Evolutionary conservation across 2,113 vertebrate species (phyloP).

Genomic region (Chloebia gouldiae): DNA sequence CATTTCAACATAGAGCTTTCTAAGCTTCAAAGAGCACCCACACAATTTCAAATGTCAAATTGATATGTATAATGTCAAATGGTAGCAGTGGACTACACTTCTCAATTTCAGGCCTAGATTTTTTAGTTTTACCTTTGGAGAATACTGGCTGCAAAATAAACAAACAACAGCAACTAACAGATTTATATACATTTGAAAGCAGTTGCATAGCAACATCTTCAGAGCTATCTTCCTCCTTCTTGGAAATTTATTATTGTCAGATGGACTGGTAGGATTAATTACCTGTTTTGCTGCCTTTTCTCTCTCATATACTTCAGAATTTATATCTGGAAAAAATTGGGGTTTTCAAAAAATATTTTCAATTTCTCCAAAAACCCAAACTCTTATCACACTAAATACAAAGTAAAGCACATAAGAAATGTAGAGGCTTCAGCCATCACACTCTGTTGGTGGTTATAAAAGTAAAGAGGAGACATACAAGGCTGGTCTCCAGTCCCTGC

Average conservation of each 20-base stretch:
- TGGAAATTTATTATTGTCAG: constrained; percentile 11
- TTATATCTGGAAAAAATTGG: neutral
- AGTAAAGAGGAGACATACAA: neutral
- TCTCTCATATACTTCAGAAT: neutral
- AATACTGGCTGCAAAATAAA: neutral
- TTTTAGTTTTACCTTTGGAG: neutral
- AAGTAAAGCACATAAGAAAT: accelerated
- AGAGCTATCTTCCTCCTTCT: neutral
- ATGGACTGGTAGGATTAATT: neutral
- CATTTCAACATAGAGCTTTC: neutral
- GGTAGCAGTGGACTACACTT: neutral
- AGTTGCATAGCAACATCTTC: constrained; percentile 40
- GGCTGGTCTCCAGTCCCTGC: neutral
- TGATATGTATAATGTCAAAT: neutral
- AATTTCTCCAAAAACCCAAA: neutral
- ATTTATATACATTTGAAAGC: neutral
- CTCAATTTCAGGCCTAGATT: neutral
- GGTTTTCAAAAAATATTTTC: neutral
- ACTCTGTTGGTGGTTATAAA: neutral
- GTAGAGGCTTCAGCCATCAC: neutral
- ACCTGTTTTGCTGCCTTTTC: neutral
- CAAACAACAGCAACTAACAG: neutral
- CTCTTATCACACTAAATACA: neutral
- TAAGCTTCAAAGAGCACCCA: neutral
- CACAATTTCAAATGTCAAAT: neutral